Evolutionary conservation across 23 tunicate species (phyloP), one percentile per base, ranked within the genome.

Genomic region (Ascidia mentula): DNA sequence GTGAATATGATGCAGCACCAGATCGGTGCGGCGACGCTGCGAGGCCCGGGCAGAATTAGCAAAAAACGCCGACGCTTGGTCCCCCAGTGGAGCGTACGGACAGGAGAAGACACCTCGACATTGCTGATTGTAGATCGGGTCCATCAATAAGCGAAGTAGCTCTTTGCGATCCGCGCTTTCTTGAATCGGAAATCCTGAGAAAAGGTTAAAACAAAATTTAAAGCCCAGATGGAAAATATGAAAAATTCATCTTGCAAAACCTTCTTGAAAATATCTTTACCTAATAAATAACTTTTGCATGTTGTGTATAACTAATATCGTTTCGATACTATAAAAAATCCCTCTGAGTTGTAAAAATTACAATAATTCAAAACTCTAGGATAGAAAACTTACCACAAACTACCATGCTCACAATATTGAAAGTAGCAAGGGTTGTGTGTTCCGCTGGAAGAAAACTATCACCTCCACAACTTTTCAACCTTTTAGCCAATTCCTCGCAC

Each of bases 321-420:
- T n/a, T n/a, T n/a, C n/a, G n/a, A n/a, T n/a, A n/a, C n/a, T n/a
- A n/a, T n/a, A n/a, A n/a, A n/a, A n/a, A n/a, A n/a, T n/a, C n/a
- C n/a, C n/a, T n/a, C n/a, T n/a, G n/a, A n/a, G n/a, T n/a, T n/a
- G n/a, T n/a, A n/a, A n/a, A n/a, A n/a, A n/a, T n/a, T n/a, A n/a
- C n/a, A n/a, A n/a, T n/a, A n/a, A n/a, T n/a, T n/a, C n/a, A n/a
- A n/a, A n/a, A n/a, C n/a, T n/a, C n/a, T n/a, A n/a, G n/a, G n/a
- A n/a, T n/a, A n/a, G n/a, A n/a, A n/a, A 53, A 38, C 85, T 22
- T 71, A 81, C 85, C 85, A 69, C 38, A 81, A 2, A 81, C 38
- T 18, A 81, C 65, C 32, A n/a, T 34, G 32, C 38, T 81, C 38
- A 81, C 39, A 65, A 81, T 35, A n/a, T 81, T 70, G 40, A 81